Base-by-base conservation (phyloP, 2,888 invertebrate genomes). In the Oxystoma pomonae region DNA sequence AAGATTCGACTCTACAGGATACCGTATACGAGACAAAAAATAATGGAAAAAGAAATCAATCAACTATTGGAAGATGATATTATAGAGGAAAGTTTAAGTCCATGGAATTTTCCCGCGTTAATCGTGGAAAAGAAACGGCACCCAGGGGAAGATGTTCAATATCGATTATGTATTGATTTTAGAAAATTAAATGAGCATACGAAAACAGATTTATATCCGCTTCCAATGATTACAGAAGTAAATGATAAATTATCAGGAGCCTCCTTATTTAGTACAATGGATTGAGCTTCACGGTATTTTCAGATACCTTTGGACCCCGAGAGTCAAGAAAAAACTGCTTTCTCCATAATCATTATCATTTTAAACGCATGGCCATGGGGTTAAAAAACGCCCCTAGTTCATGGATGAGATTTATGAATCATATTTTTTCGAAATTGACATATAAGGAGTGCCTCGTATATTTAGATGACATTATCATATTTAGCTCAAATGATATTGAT, bases 41-140 rank as follows among this genome's bases (percentile, higher is more conserved):
- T 35, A 35, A 7, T 35, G 12, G 35, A 35, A 3, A 35, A 35
- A 35, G 35, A 35, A 35, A 35, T 35, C 3, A 12, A 35, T 7
- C 3, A 35, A 35, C 12, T 35, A 35, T 35, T 35, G 35, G 35
- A 35, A 35, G 35, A 35, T 35, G 35, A 12, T 3, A 35, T 35
- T 35, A 35, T 35, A 7, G 35, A 35, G 18, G 67, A 62, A 19
- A 72, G 71, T 1, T 60, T 63, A 1, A 71, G 71, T 16, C 77
- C 77, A 0, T 79, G 74, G 74, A 62, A 70, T 9, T 66, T 71
- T 1, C 78, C 77, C 0, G 69, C 74, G 1, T 73, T 77, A 0
- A 20, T 78, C 1, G 74, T 75, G 0, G 64, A 62, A 35, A 80
- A 77, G 65, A 35, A 35, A 35, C 35, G 35, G 61, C 60, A 56